Percentiles rank a stretch among this genome's conserved stretches.
phyloP scores from a whole-genome alignment of 30 jellyfish, hydroid and myxozoan genomes.

The Pelagia noctiluca region DNA sequence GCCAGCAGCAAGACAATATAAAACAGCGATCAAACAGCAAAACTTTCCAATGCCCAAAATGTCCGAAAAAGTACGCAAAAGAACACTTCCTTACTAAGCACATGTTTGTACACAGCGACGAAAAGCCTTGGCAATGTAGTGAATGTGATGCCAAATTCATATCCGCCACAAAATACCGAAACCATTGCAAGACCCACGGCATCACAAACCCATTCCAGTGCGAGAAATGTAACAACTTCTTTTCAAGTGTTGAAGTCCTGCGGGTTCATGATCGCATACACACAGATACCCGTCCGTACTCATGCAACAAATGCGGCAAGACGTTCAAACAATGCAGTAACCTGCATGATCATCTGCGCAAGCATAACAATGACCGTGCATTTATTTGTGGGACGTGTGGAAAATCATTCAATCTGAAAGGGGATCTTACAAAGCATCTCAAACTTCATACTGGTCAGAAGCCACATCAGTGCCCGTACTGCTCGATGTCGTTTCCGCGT shows the following conservation, averaged over 20 bases:
- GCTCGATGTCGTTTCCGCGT: conserved; percentile 68
- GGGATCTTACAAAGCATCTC: conserved; percentile 72
- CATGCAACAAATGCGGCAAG: conserved; percentile 55
- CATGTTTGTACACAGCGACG: conserved; percentile 27
- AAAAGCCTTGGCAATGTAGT: conserved; percentile 54
- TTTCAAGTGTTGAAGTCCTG: conserved; percentile 53
- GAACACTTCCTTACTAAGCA: conserved; percentile 39
- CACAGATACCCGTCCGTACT: conserved; percentile 69
- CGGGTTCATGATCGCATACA: conserved; percentile 75
- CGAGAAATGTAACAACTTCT: conserved; percentile 39
- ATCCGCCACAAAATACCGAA: conserved; percentile 49
- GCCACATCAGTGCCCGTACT: conserved; percentile 36
- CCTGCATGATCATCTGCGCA: conserved; percentile 69
- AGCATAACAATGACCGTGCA: conserved; percentile 68
- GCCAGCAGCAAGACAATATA: no score
- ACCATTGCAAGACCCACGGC: conserved; percentile 84
- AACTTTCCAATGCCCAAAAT: conserved; percentile 29
- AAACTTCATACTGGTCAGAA: conserved; percentile 71
- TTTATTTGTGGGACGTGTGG: conserved; percentile 64
- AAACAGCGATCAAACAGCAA: no score
- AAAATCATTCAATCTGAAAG: conserved; percentile 63
- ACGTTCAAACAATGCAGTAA: conserved; percentile 69
- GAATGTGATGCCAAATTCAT: conserved; percentile 32
- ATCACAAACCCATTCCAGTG: conserved; percentile 64
- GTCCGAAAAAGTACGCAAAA: conserved; percentile 39